Conservation (phyloP, 2,888 invertebrate genomes). For the Magallana nippona region DNA sequence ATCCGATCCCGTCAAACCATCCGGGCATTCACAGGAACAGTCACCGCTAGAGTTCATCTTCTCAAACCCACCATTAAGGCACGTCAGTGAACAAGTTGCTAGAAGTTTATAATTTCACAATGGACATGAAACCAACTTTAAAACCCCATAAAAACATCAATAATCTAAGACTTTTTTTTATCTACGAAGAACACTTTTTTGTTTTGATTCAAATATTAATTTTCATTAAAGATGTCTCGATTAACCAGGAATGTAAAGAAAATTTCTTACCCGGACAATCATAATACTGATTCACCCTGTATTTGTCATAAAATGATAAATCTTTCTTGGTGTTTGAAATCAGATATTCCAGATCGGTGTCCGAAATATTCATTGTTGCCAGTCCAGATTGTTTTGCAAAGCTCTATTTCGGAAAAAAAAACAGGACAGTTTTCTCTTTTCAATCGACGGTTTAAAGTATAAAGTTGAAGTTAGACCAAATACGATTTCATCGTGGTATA, state of each 20-base stretch:
- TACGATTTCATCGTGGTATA: too few relatives aligned
- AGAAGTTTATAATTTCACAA: neutral
- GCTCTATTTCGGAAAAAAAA: neutral
- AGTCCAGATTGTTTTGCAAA: neutral
- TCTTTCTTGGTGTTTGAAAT: constrained; percentile 8
- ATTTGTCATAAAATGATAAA: constrained; percentile 7
- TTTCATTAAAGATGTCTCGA: too few relatives aligned
- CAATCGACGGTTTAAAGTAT: too few relatives aligned
- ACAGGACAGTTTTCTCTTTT: too few relatives aligned
- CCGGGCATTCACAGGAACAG: constrained; percentile 17
- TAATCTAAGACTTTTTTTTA: too few relatives aligned
- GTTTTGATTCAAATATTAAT: too few relatives aligned
- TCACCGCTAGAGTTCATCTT: constrained; percentile 1
- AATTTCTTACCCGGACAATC: neutral
- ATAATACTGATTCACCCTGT: neutral
- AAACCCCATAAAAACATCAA: neutral
- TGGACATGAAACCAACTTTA: neutral
- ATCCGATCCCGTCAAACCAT: neutral
- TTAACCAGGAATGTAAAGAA: too few relatives aligned
- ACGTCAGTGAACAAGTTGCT: constrained; percentile 14
- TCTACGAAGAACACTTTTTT: too few relatives aligned
- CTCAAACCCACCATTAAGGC: constrained; percentile 3
- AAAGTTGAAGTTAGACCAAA: too few relatives aligned
- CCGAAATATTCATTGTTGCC: neutral
- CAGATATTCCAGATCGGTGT: neutral